Conservation (phyloP, 1,140 invertebrate species). For the Dinoponera quadriceps region DNA sequence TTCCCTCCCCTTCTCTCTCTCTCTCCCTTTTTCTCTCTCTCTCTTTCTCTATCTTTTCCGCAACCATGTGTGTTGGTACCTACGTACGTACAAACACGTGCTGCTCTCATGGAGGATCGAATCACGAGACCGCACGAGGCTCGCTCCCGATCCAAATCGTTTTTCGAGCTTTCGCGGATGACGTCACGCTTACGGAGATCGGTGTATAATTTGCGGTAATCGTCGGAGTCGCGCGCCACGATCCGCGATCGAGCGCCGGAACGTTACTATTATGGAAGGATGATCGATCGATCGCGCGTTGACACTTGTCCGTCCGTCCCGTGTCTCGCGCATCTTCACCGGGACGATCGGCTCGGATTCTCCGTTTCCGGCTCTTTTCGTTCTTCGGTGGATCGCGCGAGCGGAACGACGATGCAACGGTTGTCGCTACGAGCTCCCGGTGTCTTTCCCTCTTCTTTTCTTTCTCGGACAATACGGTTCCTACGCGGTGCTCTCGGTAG, state of each 20-base stretch:
- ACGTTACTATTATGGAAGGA: too few relatives aligned
- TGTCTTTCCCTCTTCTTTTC: background rate
- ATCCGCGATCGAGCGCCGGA: background rate
- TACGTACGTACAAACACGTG: background rate
- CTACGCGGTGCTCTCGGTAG: background rate
- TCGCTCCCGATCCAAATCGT: slow-evolving; percentile 45
- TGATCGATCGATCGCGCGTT: too few relatives aligned
- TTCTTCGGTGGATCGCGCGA: too few relatives aligned
- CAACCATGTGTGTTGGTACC: background rate
- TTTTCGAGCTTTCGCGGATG: slow-evolving; percentile 53
- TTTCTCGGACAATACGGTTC: background rate
- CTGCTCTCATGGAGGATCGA: slow-evolving; percentile 33
- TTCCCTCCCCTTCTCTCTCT: background rate
- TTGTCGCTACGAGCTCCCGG: background rate
- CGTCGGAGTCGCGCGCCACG: slow-evolving; percentile 28
- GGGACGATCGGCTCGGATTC: too few relatives aligned
- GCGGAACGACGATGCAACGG: too few relatives aligned
- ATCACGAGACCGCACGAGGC: slow-evolving; percentile 31
- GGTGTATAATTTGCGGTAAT: slow-evolving; percentile 55
- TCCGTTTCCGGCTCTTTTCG: too few relatives aligned
- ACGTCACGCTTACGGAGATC: slow-evolving; percentile 33
- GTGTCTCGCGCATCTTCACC: too few relatives aligned
- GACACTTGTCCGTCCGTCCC: too few relatives aligned
- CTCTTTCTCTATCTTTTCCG: background rate
- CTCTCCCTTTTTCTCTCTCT: slow-evolving; percentile 15